phyloP scores from a whole-genome alignment of 2,888 invertebrate genomes.

The Phragmatobia fuliginosa region DNA sequence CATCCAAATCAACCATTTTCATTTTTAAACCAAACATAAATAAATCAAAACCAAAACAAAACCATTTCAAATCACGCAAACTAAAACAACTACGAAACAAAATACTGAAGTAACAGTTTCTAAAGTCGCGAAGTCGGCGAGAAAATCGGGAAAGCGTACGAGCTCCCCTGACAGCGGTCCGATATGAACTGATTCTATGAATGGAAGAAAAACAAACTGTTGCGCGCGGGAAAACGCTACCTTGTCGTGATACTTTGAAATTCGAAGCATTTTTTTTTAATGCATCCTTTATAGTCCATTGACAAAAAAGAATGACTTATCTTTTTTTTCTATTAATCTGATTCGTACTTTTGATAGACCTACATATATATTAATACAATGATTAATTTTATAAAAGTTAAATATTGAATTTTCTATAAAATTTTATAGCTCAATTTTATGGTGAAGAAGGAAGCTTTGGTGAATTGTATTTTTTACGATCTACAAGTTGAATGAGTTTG shows the following conservation, averaged over 20 bases:
- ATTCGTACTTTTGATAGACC: too few species aligned
- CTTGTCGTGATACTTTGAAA: slow-evolving; percentile 34
- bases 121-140: slow-evolving; percentile 51
- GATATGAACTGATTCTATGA: slow-evolving; percentile 51
- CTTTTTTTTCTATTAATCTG: too few species aligned
- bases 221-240: slow-evolving; percentile 44
- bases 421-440: neutral
- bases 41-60: slow-evolving; percentile 49
- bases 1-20: slow-evolving; percentile 67
- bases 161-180: slow-evolving; percentile 46
- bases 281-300: neutral
- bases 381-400: neutral
- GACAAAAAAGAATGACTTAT: neutral
- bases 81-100: slow-evolving; percentile 38
- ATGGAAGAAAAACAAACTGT: slow-evolving; percentile 47
- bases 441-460: neutral
- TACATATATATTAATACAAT: too few species aligned
- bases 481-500: neutral
- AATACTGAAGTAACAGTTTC: slow-evolving; percentile 37
- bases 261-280: slow-evolving; percentile 23
- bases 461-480: neutral
- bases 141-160: slow-evolving; percentile 52
- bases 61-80: slow-evolving; percentile 48
- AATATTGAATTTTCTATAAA: neutral
- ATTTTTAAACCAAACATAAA: slow-evolving; percentile 52